A percentile compares a stretch with the other conserved stretches of the same genome.
These are phyloP conservation scores for Apodemus speciosus DNA, from an alignment of 2,113 vertebrate species.

Conservation along the genomic window DNA sequence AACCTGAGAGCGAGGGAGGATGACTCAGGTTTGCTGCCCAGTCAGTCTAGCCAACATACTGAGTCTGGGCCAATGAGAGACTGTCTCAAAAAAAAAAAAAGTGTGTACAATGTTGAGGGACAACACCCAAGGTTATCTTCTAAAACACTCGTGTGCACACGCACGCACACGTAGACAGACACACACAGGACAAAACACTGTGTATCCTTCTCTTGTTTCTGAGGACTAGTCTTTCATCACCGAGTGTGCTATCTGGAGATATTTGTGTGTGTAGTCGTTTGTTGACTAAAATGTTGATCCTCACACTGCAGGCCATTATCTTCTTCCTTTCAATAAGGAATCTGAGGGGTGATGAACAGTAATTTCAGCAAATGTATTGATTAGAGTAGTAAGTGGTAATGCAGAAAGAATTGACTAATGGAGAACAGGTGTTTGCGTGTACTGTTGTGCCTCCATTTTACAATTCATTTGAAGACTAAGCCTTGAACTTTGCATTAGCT, in stretches of 20 bases:
- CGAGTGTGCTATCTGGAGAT: not conserved
- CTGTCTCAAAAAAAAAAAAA: not conserved
- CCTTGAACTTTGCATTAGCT: not conserved
- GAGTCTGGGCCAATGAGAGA: too few relatives aligned
- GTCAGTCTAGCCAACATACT: not conserved
- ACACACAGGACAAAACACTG: not conserved
- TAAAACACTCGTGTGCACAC: not conserved
- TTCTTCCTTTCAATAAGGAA: not conserved
- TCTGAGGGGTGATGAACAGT: not conserved
- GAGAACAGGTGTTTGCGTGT: not conserved
- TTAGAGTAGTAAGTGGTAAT: not conserved
- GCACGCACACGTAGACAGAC: not conserved
- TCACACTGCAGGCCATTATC: not conserved
- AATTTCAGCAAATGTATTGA: not conserved
- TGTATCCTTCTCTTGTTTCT: not conserved
- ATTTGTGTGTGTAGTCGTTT: not conserved
- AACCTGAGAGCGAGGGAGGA: not conserved
- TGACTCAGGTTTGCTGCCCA: not conserved
- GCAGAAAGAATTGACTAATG: not conserved
- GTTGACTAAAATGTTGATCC: not conserved
- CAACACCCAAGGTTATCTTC: not conserved
- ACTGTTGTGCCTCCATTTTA: not conserved
- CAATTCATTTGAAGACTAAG: constrained; percentile 2
- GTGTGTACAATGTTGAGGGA: not conserved
- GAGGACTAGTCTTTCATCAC: not conserved